Base-by-base conservation (phyloP, 35 echinoderm and acorn worm genomes). In the Chiridota heheva region DNA sequence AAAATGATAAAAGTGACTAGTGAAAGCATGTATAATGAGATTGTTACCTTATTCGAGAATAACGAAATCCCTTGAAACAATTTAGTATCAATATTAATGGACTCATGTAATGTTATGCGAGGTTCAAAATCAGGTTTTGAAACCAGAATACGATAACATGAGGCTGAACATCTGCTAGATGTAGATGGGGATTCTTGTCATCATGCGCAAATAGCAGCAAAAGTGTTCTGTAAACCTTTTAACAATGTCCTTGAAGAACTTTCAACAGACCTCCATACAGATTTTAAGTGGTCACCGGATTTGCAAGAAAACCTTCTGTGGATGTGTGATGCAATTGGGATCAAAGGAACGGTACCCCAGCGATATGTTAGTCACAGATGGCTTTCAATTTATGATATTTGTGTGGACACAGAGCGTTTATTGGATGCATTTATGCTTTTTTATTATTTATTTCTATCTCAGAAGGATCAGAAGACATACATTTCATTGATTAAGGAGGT, bases 81-180 rank as follows among this genome's bases (percentile, higher is more conserved):
- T 29, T n/a, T 88, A n/a, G 27, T 88, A 17, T 88, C 86, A 1
- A 81, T 88, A 35, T 35, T 88, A 10, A 88, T 88, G 86, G 86
- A 88, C 77, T 45, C 18, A 18, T 88, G 76, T 49, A 69, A 69
- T 68, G 76, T 88, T n/a, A 88, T 81, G 86, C 20, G 86, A 5
- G 86, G 86, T 24, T 42, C 30, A 40, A 88, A 88, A 63, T 7
- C 24, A 22, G 86, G 86, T 42, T 47, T 88, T 28, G 76, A 88
- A 88, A 81, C 76, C 44, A n/a, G 22, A 6, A 37, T 80, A 17
- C 22, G 76, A 32, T 72, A 47, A 1, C 22, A 84, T 6, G 59
- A 36, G 32, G 65, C 63, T 27, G 26, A 43, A 25, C 48, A 79
- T 44, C 2, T 79, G 30, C 36, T 79, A 18, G 49, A 79, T 29